Base-by-base conservation (phyloP, 2,888 invertebrate species). In the Caenorhabditis imperialis region DNA sequence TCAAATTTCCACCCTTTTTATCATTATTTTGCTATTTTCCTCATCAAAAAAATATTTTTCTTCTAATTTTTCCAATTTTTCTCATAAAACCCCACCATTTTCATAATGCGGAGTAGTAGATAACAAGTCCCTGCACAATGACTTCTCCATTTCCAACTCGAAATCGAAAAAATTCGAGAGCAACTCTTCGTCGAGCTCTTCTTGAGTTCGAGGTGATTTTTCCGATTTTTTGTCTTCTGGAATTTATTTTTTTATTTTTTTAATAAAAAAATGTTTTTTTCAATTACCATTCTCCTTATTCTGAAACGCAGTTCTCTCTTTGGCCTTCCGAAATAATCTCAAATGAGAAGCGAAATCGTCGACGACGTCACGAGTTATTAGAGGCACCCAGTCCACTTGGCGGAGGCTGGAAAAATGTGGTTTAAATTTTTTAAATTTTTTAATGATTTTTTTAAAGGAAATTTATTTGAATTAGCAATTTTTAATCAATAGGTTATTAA, bases 321-420 rank as follows among this genome's bases (percentile, higher is more conserved):
- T 85, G 0, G 95, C 93, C 88, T 94, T 92, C 81, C 94, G 92
- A 88, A 93, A 96, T 22, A 96, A 90, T 78, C 94, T 92, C 79
- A 96, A 91, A 90, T 96, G 96, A 25, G 93, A 93, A 1, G 94
- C 95, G 77, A 94, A 92, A 89, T 95, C 95, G 89, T 96, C 95
- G 1, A 96, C 94, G 71, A 95, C 91, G 76, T 92, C 91, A 33
- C 93, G 93, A 20, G 95, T 94, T 71, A 95, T 91, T 84, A 94
- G 93, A 37, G 94, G 93, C 83, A 94, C 93, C 94, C 95, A 94
- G 89, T 96, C 94, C 14, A 95, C 93, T 87, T 93, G 78, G 22
- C 79, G 77, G 51, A 88, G 63, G 50, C 88, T 86, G 35, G 3
- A 62, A 50, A n/a, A n/a, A n/a, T n/a, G n/a, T n/a, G n/a, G n/a